These are phyloP conservation scores for Syndactyla subalaris DNA, from an alignment of 2,797 vertebrate genomes.

Conservation along the genomic window DNA sequence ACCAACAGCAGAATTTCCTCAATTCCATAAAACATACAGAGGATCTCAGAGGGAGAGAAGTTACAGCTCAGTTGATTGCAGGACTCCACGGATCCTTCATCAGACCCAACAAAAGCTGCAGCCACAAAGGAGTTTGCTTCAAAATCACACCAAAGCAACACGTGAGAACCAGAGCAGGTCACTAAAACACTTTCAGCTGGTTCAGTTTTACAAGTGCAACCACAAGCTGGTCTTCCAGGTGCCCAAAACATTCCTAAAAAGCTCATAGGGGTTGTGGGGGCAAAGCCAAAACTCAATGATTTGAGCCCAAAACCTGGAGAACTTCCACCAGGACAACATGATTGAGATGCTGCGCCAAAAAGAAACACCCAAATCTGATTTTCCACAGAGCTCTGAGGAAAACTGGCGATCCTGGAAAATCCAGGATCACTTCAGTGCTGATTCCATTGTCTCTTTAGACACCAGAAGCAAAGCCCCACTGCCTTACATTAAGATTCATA, in stretches of 20 bases:
- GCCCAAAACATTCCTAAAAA: not conserved
- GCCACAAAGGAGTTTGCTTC: not conserved
- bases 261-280: accelerated
- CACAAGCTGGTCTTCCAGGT: not conserved
- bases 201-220: not conserved
- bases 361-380: not conserved
- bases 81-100: not conserved
- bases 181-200: not conserved
- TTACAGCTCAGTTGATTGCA: accelerated
- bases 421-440: not conserved
- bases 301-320: not conserved
- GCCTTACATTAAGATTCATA: not conserved
- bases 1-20: accelerated
- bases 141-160: not conserved
- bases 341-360: accelerated
- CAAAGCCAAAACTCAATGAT: not conserved
- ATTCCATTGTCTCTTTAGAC: not conserved
- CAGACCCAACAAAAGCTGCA: not conserved
- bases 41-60: not conserved
- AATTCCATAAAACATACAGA: accelerated
- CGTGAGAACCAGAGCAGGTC: accelerated
- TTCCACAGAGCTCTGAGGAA: not conserved
- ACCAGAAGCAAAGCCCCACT: not conserved
- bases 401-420: not conserved
- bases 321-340: not conserved